Evolutionary conservation across 2,797 vertebrate genomes (phyloP).

Genomic region (Cuniculus paca): DNA sequence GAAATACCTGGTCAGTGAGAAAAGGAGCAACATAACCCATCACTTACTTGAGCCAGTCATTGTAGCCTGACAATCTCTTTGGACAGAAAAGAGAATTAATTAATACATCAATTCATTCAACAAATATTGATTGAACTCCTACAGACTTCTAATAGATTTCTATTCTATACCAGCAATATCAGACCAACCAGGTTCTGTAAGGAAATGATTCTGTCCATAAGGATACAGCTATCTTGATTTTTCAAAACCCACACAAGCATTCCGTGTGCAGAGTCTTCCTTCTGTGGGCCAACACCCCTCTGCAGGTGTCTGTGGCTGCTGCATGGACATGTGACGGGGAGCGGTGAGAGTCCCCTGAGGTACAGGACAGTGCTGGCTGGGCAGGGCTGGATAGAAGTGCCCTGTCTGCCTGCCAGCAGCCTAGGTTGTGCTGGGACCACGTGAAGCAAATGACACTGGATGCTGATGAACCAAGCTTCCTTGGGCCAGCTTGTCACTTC

Average conservation of each 20-base stretch:
- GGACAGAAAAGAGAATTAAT: not conserved
- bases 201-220: not conserved
- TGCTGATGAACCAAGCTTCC: too few relatives aligned
- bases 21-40: fast-evolving
- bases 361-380: not conserved
- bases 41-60: not conserved
- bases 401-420: too few relatives aligned
- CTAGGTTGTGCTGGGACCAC: too few relatives aligned
- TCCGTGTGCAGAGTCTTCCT: not conserved
- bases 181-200: not conserved
- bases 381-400: not conserved
- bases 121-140: not conserved
- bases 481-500: not conserved
- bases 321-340: not conserved
- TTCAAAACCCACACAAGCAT: not conserved
- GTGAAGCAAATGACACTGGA: not conserved
- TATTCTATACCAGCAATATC: not conserved
- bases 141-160: not conserved
- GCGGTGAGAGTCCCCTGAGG: too few relatives aligned
- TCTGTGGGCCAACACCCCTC: not conserved
- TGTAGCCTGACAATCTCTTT: not conserved
- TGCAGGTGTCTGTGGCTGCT: not conserved
- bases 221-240: not conserved
- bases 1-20: not conserved
- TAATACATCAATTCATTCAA: not conserved